Base-by-base conservation (phyloP, 1,140 invertebrate genomes). In the Neodiprion pinetum region DNA sequence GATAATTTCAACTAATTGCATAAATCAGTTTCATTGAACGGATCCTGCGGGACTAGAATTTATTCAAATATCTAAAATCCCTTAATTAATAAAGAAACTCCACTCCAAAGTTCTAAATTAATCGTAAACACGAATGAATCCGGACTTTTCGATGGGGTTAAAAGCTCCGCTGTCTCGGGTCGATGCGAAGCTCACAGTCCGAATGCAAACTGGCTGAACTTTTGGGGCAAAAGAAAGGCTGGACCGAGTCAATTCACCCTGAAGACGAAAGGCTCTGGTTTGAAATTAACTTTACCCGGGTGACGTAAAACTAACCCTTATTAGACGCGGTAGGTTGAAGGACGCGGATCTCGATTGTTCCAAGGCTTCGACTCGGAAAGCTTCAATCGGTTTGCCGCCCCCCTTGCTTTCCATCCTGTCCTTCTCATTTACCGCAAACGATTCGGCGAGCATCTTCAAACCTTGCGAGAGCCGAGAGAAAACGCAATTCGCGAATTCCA, bases 251-350 rank as follows among this genome's bases (percentile, higher is more conserved):
- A 23, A 71, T 48, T 71, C 47, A 48, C 28, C 70, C 40, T 49
- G 7, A 7, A 48, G 70, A 48, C n/a, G 53, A 61, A 61, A 61
- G 53, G 53, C 9, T 12, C 0, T 61, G 53, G 53, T 5, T 61
- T 50, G 70, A 78, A 77, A 80, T 80, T 77, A 78, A 78, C 74
- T 80, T 80, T 72, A 69, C 75, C 74, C 65, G 67, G 72, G 12
- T 68, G 74, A 78, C 79, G 74, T 78, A 76, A 79, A 78, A 78
- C 75, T 76, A 78, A 76, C 73, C 74, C 71, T 77, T 76, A 77
- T 79, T 67, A 9, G 74, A 75, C 77, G 76, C 78, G 75, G 79
- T 78, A 77, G 65, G 70, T 72, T 75, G 73, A 72, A 40, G 28
- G 28, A 40, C 28, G 28, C 1, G 28, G 53, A 17, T 40, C 28